phyloP scores from a whole-genome alignment of 2,888 invertebrate species.

The Sylvicola fuscatus region DNA sequence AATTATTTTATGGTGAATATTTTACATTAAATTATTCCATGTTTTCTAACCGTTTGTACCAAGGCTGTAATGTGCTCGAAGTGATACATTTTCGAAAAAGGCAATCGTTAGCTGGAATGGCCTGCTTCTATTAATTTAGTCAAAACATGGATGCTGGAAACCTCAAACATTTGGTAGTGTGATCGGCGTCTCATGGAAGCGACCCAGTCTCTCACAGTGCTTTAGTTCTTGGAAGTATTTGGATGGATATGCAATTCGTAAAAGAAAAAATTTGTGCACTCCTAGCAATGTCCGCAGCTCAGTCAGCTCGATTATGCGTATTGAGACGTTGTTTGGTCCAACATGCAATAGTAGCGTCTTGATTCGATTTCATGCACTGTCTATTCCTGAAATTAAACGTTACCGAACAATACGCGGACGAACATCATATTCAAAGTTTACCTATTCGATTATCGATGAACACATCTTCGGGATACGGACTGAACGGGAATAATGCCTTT shows the following conservation, averaged over 20 bases:
- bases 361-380: conserved; percentile 59
- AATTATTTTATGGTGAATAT: conserved; percentile 55
- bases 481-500: too few relatives aligned
- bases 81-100: conserved; percentile 79
- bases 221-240: conserved; percentile 58
- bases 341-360: conserved; percentile 61
- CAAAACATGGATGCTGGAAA: conserved; percentile 72
- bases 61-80: conserved; percentile 80
- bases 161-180: conserved; percentile 76
- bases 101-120: conserved; percentile 93
- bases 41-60: conserved; percentile 38
- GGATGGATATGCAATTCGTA: conserved; percentile 84
- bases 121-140: conserved; percentile 82
- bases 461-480: too few relatives aligned
- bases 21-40: conserved; percentile 62
- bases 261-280: conserved; percentile 77
- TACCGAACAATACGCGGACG: not conserved
- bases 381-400: conserved; percentile 16
- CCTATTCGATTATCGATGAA: too few relatives aligned
- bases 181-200: conserved; percentile 55
- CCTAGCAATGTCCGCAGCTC: conserved; percentile 70
- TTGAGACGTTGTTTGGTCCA: conserved; percentile 75
- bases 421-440: not conserved
- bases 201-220: conserved; percentile 41
- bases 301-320: conserved; percentile 84